Evolutionary conservation across 2,113 vertebrate species (phyloP).

Genomic region (Chionomys nivalis): DNA sequence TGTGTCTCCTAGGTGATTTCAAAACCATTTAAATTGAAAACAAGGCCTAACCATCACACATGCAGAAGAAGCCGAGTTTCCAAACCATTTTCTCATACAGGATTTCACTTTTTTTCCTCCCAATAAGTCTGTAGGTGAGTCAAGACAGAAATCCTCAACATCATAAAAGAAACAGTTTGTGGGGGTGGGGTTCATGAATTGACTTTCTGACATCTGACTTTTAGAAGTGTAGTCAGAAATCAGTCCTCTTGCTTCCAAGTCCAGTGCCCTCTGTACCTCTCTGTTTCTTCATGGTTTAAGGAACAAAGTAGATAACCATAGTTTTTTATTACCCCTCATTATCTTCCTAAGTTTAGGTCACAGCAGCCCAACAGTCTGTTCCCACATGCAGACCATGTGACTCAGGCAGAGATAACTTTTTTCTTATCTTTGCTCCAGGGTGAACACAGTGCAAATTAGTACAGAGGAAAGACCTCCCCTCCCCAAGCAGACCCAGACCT

Average conservation of each 20-base stretch:
- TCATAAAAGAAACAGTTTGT: constrained; percentile 32
- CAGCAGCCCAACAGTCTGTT: background rate
- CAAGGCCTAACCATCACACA: background rate
- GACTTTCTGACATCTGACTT: background rate
- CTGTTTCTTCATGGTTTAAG: background rate
- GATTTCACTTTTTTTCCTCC: background rate
- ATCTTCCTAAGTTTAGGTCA: constrained; percentile 18
- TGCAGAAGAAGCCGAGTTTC: background rate
- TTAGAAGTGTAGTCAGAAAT: background rate
- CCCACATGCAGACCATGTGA: background rate
- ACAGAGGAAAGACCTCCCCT: background rate
- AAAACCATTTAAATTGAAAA: background rate
- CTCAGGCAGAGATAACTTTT: background rate
- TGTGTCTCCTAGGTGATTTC: background rate
- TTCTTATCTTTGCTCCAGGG: background rate
- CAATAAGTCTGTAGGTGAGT: background rate
- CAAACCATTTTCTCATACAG: background rate
- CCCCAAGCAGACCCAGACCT: background rate
- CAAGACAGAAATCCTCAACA: background rate
- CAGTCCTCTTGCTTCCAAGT: background rate
- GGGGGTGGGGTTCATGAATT: background rate
- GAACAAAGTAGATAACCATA: background rate
- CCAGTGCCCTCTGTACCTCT: background rate
- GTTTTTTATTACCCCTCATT: background rate
- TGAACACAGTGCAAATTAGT: background rate